phyloP scores from a whole-genome alignment of 2,797 vertebrate species.

The Tachyglossus aculeatus region DNA sequence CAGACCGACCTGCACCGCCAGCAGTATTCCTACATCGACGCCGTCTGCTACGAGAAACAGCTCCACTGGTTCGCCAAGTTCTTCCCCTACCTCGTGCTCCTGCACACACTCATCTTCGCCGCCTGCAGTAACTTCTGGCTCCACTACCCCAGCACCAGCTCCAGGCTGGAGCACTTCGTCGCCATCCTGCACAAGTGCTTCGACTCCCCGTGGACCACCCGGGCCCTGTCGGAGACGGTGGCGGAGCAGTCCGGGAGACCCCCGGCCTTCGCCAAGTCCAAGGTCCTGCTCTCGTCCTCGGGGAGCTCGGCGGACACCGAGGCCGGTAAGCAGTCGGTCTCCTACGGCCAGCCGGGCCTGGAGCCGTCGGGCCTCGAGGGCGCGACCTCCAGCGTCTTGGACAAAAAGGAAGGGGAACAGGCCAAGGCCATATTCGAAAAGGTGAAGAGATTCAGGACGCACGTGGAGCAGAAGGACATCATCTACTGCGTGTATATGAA shows the following conservation, averaged over 20 bases:
- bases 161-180: conserved; percentile 82
- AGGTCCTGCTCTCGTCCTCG: conserved; percentile 63
- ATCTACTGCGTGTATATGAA: conserved; percentile 80
- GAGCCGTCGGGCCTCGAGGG: conserved; percentile 76
- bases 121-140: conserved; percentile 86
- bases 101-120: conserved; percentile 82
- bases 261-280: conserved; percentile 70
- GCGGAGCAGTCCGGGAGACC: conserved; percentile 76
- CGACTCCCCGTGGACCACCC: conserved; percentile 82
- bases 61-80: conserved; percentile 86
- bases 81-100: conserved; percentile 82
- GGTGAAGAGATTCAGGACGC: conserved; percentile 79
- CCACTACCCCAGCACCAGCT: conserved; percentile 81
- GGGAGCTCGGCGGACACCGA: conserved; percentile 67
- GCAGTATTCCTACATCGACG: conserved; percentile 82
- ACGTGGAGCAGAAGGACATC: conserved; percentile 81
- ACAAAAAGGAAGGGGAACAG: conserved; percentile 83
- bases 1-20: conserved; percentile 80
- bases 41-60: conserved; percentile 80
- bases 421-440: conserved; percentile 85
- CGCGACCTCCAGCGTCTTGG: conserved; percentile 75
- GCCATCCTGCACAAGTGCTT: conserved; percentile 83
- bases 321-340: conserved; percentile 69
- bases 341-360: conserved; percentile 68
- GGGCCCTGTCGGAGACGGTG: conserved; percentile 82